Evolutionary conservation across 1,140 invertebrate genomes (phyloP), one percentile per base, ranked within the genome.

Genomic region (Bombus superbus): DNA sequence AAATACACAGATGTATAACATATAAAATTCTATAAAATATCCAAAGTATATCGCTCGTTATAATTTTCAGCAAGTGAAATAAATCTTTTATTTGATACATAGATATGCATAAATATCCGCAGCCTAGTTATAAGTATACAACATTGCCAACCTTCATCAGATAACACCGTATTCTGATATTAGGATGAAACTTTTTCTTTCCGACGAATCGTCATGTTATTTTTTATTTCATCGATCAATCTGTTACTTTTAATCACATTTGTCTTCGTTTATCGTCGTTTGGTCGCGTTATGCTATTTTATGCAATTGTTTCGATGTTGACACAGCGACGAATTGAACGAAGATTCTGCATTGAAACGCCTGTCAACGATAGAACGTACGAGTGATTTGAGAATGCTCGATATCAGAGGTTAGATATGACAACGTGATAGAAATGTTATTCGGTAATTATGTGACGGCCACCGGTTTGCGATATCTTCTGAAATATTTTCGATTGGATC

Each of bases 121-220:
- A 53, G 47, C 18, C 18, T 53, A 22, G 87, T 92, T 86, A 87
- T 89, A 91, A 91, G 87, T 83, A 64, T 53, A 40, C 59, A 66
- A 72, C 71, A 82, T 69, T 71, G 59, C 25, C 44, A 40, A 57
- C 53, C 25, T 40, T 75, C 78, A 87, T 90, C 86, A 84, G 89
- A 86, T 86, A 88, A 86, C 82, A 88, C 82, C 81, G 66, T 76
- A 73, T 84, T 64, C 75, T 11, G 69, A 64, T 32, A 64, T 72
- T n/a, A 38, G 5, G 64, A 88, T 85, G 87, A 83, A 11, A 53
- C 9, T 32, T 35, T 1, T 13, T 28, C 4, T n/a, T 62, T 28
- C n/a, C 28, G 59, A 62, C 11, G n/a, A 62, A n/a, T 62, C 59
- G 28, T 11, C 59, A n/a, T 3, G 18, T 35, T 22, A 38, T 28